Evolutionary conservation across 2,113 vertebrate genomes (phyloP).

Genomic region (human): DNA sequence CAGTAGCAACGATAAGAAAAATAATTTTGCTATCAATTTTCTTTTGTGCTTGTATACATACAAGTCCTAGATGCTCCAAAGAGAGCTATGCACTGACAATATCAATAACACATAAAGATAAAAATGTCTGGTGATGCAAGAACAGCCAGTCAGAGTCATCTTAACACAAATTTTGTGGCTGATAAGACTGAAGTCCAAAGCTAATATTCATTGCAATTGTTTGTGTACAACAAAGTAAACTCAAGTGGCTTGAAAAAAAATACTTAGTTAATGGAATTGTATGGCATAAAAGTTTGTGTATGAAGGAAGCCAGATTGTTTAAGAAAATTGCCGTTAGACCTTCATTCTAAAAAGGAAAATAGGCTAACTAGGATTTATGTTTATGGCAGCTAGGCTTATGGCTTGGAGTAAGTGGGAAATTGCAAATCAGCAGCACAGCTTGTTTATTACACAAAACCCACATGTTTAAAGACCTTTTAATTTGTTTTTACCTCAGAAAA

Average conservation of each 20-base stretch:
- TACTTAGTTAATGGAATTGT: background rate
- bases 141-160: background rate
- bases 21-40: background rate
- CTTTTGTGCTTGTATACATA: background rate
- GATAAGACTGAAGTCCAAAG: background rate
- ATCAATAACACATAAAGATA: background rate
- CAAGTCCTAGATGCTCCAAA: background rate
- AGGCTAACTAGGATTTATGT: background rate
- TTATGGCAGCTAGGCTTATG: background rate
- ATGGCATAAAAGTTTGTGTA: background rate
- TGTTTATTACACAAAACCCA: background rate
- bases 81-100: background rate
- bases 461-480: background rate
- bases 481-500: background rate
- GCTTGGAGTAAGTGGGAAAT: background rate
- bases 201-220: background rate
- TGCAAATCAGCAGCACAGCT: background rate
- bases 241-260: background rate
- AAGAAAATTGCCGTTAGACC: background rate
- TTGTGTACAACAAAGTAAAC: background rate
- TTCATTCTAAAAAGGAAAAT: constrained; percentile 13
- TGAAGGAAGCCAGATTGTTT: background rate
- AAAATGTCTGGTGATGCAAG: background rate
- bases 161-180: background rate
- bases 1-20: background rate